Evolutionary conservation across 2,113 vertebrate species (phyloP).

Genomic region (Progne subis): DNA sequence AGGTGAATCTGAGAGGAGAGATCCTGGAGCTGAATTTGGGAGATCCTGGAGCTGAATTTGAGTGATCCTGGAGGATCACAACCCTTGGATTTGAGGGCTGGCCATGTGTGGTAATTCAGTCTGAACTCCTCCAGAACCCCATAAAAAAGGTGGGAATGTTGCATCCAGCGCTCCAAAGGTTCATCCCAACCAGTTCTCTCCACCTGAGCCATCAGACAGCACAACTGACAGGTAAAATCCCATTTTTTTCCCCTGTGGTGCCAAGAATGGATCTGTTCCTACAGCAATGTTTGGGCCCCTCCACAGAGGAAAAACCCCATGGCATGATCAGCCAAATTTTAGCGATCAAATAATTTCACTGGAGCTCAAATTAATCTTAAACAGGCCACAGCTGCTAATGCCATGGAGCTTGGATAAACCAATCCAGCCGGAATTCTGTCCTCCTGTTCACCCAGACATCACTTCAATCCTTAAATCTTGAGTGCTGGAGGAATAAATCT

Average conservation of each 20-base stretch:
- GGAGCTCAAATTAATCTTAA: neutral
- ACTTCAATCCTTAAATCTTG: neutral
- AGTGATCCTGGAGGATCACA: too few relatives aligned
- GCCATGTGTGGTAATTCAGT: neutral
- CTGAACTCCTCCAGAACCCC: neutral
- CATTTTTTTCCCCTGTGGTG: neutral
- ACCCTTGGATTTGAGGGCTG: neutral
- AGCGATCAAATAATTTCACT: neutral
- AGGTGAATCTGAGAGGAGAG: too few relatives aligned
- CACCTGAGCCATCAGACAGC: neutral
- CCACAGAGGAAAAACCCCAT: neutral
- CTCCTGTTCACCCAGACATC: neutral
- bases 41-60: too few relatives aligned
- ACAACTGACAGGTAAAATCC: neutral
- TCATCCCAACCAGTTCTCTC: neutral
- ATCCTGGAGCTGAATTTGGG: too few relatives aligned
- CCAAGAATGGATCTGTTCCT: neutral
- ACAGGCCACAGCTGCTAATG: neutral
- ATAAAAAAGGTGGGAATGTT: neutral
- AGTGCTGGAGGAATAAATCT: neutral
- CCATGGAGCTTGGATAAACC: neutral
- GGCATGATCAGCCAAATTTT: neutral
- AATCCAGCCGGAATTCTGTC: rapidly evolving
- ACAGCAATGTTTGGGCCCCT: neutral
- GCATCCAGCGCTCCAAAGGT: neutral